Base-by-base conservation (phyloP, 2,113 vertebrate species). In the Arvicanthis niloticus region DNA sequence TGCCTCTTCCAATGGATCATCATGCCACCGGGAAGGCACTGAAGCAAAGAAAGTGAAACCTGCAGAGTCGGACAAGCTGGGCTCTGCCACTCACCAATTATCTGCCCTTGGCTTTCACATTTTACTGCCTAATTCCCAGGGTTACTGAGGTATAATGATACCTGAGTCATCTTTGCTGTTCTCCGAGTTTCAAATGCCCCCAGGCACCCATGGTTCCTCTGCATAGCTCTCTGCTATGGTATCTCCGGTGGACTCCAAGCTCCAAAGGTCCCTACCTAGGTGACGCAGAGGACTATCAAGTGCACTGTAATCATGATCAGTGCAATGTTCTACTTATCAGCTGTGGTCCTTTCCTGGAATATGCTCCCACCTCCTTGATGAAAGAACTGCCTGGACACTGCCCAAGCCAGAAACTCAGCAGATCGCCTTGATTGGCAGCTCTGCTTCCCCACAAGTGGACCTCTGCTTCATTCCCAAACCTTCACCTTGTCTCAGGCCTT, bases 31-130 rank as follows among this genome's bases (percentile, higher is more conserved):
- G 77, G 37, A 95, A 93, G 45, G 40, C 67, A 70, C 15, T 2
- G 0, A 51, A 67, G 19, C 68, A 40, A n/a, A 45, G 82, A 51
- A 45, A 88, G 37, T 11, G 21, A 87, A 72, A 65, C 67, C 53
- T 90, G 95, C 21, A 77, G 22, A 78, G 45, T 82, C 67, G 87
- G 91, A 86, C 91, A 97, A 92, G 88, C 68, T 94, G 93, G 81
- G 62, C 34, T 91, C 77, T 97, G 95, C 68, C 60, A 45, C 87
- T 29, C 31, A 96, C 86, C 93, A 91, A 91, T 91, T 56, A 70
- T 26, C n/a, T 19, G 45, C 88, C 88, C 3, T 5, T 51, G 58
- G 58, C 70, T n/a, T 16, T 88, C 89, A 91, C 58, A 40, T 51
- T 95, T 77, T 62, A 45, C 62, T 56, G 89, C 26, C 37, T 87